Percentiles rank a stretch among this genome's conserved stretches.
These are phyloP conservation scores for Epizoanthus rinbou DNA, from an alignment of 92 coral and sea anemone species.

Conservation along the genomic window DNA sequence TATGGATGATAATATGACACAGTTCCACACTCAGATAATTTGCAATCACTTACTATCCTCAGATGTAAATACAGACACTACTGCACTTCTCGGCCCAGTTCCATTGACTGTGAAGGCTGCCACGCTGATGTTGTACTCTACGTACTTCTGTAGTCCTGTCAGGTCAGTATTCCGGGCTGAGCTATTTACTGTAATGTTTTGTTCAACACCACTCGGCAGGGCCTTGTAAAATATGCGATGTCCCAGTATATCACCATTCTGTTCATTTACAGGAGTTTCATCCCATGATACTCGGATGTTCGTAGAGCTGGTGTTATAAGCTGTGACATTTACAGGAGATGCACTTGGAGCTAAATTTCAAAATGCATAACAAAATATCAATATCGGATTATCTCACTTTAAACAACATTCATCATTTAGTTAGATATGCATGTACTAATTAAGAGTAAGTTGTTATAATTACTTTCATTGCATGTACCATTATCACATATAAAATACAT, in stretches of 20 bases:
- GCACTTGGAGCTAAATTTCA: background rate
- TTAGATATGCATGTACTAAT: too few relatives aligned
- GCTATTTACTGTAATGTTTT: background rate
- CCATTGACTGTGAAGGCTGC: background rate
- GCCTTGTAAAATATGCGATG: constrained; percentile 11
- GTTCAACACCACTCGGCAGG: background rate
- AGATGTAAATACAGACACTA: background rate
- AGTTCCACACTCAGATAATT: too few relatives aligned
- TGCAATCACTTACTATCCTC: constrained; percentile 3
- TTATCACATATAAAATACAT: too few relatives aligned
- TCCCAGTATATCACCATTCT: constrained; percentile 21
- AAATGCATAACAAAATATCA: too few relatives aligned
- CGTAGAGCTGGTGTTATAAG: constrained; percentile 11
- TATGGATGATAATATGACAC: too few relatives aligned
- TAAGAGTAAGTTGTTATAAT: too few relatives aligned
- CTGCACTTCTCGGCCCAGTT: background rate
- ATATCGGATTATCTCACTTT: too few relatives aligned
- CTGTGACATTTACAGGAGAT: constrained; percentile 4
- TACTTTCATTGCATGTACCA: too few relatives aligned
- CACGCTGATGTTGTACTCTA: constrained; percentile 10
- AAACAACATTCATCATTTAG: too few relatives aligned
- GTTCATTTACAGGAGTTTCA: background rate
- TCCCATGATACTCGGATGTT: constrained; percentile 11
- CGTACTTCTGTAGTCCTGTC: background rate
- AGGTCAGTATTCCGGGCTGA: background rate